Base-by-base conservation (phyloP, 2,797 vertebrate species). In the Apogon talboti region DNA sequence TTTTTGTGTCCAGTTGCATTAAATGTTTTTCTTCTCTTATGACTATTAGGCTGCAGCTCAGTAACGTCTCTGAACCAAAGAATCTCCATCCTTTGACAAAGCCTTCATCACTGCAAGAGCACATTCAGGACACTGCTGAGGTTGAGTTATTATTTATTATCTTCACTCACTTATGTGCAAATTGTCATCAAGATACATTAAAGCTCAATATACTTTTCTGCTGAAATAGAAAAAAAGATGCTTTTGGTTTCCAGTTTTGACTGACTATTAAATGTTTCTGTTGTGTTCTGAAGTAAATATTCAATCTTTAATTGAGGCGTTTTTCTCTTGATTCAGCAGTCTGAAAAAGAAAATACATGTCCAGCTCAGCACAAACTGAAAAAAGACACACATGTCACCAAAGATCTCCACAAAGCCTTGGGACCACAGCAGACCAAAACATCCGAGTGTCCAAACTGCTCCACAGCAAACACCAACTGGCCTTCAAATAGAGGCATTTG, bases 331-430 rank as follows among this genome's bases (percentile, higher is more conserved):
- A 40, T 50, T 43, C 50, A 93, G 92, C 86, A 85, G 49, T 79
- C 64, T 56, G 85, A 83, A 61, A 84, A 88, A 59, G 85, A 88
- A 79, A 86, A 90, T 18, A 59, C 24, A 15, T 57, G 48, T 55
- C 61, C 49, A 67, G 28, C 66, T 21, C 42, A 72, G 46, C 48
- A 65, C 50, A 80, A 74, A 59, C 50, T 61, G 15, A 71, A 43
- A 15, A 74, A 46, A 57, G 73, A 80, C 11, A 13, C 44, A 4
- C 64, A 71, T 3, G 41, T 51, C 50, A 48, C 46, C 81, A 83
- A 89, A 86, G 74, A 76, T 6, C 19, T 21, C 4, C 52, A 9
- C 37, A 51, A 45, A 35, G 13, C 53, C 51, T 75, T 74, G 14
- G 52, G 4, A 45, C 45, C 65, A 44, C 76, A 66, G 30, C 71